These are phyloP conservation scores for Lepeophtheirus nordmannii DNA, from an alignment of 2,888 invertebrate genomes.

Conservation along the genomic window DNA sequence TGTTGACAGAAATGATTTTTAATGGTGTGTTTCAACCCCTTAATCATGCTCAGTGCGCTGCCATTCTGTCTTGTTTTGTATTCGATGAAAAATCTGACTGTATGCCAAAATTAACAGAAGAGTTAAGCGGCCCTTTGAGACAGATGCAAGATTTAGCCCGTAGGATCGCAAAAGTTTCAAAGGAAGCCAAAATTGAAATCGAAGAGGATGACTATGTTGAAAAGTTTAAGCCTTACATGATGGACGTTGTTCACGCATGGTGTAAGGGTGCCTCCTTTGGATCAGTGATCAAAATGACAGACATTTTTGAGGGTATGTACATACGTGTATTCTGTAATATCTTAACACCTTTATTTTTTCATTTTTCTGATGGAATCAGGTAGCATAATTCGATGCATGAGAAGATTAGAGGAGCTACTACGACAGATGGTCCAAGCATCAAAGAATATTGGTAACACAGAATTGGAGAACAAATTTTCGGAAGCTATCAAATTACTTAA, in stretches of 20 bases:
- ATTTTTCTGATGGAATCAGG: conserved; percentile 36
- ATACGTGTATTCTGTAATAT: background rate
- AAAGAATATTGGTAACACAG: conserved; percentile 88
- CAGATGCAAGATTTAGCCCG: conserved; percentile 88
- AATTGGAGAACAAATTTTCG: conserved; percentile 86
- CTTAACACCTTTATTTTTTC: no score
- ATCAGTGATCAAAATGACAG: conserved; percentile 86
- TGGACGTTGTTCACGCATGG: conserved; percentile 95
- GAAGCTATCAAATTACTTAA: conserved; percentile 80
- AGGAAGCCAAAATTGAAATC: conserved; percentile 65
- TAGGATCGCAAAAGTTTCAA: conserved; percentile 71
- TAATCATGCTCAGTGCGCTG: conserved; percentile 47
- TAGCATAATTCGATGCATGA: conserved; percentile 76
- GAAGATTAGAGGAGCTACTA: conserved; percentile 83
- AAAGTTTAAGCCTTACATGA: conserved; percentile 79
- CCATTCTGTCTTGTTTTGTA: conserved; percentile 75
- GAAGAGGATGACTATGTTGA: conserved; percentile 81
- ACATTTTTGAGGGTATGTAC: conserved; percentile 70
- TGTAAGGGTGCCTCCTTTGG: conserved; percentile 79
- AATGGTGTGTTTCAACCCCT: conserved; percentile 85
- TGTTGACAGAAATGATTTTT: conserved; percentile 94
- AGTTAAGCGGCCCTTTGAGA: conserved; percentile 69
- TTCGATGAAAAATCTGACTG: conserved; percentile 80
- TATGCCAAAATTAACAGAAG: conserved; percentile 62
- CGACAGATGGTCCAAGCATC: conserved; percentile 89